Percentiles rank a stretch among this genome's conserved stretches.
These are phyloP conservation scores for Capitella teleta DNA, from an alignment of 1,140 invertebrate species.

Conservation along the genomic window DNA sequence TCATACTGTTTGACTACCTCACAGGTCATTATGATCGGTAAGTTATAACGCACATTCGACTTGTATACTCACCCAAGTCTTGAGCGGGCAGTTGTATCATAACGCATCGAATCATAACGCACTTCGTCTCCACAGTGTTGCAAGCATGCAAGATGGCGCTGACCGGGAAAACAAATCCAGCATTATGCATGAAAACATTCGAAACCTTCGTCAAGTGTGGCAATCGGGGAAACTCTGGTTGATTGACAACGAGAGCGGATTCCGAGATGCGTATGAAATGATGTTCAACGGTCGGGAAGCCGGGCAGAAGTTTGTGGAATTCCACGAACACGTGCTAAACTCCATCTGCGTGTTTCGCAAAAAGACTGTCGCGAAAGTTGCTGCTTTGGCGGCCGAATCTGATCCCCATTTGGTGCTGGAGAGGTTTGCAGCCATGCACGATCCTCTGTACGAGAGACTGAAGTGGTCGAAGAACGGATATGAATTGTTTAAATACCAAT, in stretches of 20 bases:
- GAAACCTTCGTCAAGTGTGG: conserved; percentile 36
- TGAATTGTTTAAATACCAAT: too few species aligned
- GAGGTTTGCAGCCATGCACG: background rate
- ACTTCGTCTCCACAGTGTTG: conserved; percentile 38
- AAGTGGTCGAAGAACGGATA: too few species aligned
- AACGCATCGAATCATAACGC: too few species aligned
- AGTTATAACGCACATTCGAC: background rate
- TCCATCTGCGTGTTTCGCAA: conserved; percentile 39
- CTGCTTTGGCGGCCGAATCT: conserved; percentile 4
- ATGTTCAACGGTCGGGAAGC: conserved; percentile 22
- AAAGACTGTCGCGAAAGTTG: conserved; percentile 25
- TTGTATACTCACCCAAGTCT: background rate
- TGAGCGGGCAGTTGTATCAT: too few species aligned
- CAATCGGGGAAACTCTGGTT: conserved; percentile 35
- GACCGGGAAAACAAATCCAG: conserved; percentile 30
- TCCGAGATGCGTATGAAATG: conserved; percentile 39
- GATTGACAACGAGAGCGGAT: conserved; percentile 44
- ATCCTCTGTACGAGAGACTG: conserved; percentile 3
- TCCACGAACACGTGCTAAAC: conserved; percentile 35
- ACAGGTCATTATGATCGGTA: conserved; percentile 45
- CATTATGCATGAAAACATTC: conserved; percentile 36
- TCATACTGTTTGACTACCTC: conserved; percentile 43
- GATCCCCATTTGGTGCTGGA: conserved; percentile 1
- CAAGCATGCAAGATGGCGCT: conserved; percentile 43
- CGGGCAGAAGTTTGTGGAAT: conserved; percentile 25